Conservation (phyloP, 2,113 vertebrate genomes). For the Harpagus bidentatus region DNA sequence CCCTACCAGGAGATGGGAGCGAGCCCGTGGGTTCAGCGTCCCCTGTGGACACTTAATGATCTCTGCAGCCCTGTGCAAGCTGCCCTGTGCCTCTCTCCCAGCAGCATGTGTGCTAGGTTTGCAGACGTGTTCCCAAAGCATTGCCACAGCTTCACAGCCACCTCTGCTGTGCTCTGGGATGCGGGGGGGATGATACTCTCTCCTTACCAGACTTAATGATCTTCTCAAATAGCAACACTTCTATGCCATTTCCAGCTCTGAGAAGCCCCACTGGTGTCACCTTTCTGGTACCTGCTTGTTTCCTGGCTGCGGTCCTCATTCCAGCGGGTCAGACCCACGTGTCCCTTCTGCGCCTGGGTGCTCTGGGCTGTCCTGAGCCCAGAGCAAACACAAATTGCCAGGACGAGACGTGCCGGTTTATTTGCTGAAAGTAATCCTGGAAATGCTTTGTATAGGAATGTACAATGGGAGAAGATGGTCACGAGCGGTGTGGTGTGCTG, state of each 20-base stretch:
- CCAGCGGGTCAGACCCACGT: not conserved
- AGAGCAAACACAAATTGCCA: not conserved
- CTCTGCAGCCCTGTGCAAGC: not conserved
- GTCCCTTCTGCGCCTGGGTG: not conserved
- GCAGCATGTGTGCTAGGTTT: not conserved
- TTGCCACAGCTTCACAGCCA: not conserved
- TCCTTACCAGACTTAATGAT: not conserved
- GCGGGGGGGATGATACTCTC: not conserved
- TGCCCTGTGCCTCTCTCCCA: not conserved
- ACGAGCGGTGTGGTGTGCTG: not conserved
- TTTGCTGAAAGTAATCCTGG: not conserved
- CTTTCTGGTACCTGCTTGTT: slow-evolving; percentile 9
- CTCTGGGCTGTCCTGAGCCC: not conserved
- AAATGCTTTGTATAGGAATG: not conserved
- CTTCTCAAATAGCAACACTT: slow-evolving; percentile 5
- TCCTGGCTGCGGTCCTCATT: not conserved
- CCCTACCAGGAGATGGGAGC: not conserved
- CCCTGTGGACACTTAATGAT: not conserved
- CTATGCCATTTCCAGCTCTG: not conserved
- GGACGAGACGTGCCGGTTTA: not conserved
- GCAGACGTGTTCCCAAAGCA: not conserved
- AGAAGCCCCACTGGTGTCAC: not conserved
- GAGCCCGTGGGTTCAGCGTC: not conserved
- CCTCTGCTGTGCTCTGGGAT: not conserved
- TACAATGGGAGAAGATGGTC: not conserved